Conservation (phyloP, 1,140 invertebrate genomes). For the Drosophila suzukii region DNA sequence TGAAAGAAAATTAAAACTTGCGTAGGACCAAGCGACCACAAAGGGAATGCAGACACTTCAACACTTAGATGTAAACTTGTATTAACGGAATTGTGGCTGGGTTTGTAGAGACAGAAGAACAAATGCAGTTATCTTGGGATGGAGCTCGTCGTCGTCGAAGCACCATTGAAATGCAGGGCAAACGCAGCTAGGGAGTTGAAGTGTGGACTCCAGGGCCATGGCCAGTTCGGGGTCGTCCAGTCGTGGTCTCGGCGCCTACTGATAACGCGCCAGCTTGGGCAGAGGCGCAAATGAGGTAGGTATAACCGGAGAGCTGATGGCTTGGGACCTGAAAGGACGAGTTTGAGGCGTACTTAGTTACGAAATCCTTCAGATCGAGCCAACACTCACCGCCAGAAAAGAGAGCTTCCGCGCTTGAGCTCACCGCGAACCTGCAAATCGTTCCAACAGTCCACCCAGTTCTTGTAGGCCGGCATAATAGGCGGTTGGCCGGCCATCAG, state of each 20-base stretch:
- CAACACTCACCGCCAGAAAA: conserved; percentile 86
- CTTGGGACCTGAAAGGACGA: conserved; percentile 42
- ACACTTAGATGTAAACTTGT: conserved; percentile 32
- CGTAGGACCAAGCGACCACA: conserved; percentile 19
- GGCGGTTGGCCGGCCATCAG: conserved; percentile 91
- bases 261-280: conserved; percentile 61
- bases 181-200: conserved; percentile 39
- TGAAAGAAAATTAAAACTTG: conserved; percentile 1
- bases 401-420: conserved; percentile 92
- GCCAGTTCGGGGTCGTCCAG: conserved; percentile 20
- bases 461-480: conserved; percentile 91
- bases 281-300: conserved; percentile 55
- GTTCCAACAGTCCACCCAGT: conserved; percentile 92
- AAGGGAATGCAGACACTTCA: conserved; percentile 14
- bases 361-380: not conserved
- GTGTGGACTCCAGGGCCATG: conserved; percentile 20
- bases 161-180: conserved; percentile 48
- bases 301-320: not conserved
- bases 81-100: conserved; percentile 21
- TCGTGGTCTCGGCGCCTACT: conserved; percentile 29
- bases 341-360: not conserved
- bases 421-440: conserved; percentile 90
- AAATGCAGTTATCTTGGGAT: conserved; percentile 65
- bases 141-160: conserved; percentile 22
- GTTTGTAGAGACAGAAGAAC: conserved; percentile 41